phyloP scores from a whole-genome alignment of 2,113 vertebrate genomes.

The Nyctibius bracteatus region DNA sequence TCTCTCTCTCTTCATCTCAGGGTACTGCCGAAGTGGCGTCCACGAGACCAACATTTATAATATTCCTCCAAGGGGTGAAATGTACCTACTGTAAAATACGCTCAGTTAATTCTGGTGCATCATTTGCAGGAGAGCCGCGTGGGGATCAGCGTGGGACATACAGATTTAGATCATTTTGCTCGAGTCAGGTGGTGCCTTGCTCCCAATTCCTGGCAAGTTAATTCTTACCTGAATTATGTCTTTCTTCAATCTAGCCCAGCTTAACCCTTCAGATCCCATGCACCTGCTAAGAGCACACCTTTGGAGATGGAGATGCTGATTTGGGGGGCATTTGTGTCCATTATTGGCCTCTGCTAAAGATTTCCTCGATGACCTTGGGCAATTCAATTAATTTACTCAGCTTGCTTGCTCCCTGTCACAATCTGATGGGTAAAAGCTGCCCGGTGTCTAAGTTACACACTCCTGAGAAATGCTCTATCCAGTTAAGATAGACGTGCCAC shows the following conservation, averaged over 20 bases:
- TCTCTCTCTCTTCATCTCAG: not conserved
- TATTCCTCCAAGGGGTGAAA: slow-evolving; percentile 43
- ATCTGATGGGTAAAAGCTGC: not conserved
- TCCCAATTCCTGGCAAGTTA: slow-evolving; percentile 30
- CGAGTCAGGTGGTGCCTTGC: slow-evolving; percentile 15
- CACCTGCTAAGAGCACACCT: no score
- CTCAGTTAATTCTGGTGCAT: slow-evolving; percentile 60
- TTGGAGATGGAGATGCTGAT: fast-evolving
- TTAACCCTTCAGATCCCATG: not conserved
- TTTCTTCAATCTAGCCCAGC: not conserved
- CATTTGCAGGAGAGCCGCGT: not conserved
- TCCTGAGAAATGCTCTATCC: not conserved
- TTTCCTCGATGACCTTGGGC: not conserved
- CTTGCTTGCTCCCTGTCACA: not conserved
- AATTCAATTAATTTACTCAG: not conserved
- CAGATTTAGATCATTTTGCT: slow-evolving; percentile 16
- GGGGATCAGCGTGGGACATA: slow-evolving; percentile 26
- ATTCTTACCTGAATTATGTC: slow-evolving; percentile 45
- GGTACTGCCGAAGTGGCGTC: not conserved
- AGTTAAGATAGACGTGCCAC: not conserved
- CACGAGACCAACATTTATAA: slow-evolving; percentile 30
- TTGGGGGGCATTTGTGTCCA: fast-evolving
- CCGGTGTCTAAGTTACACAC: not conserved
- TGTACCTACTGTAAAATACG: slow-evolving; percentile 55
- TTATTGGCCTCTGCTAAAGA: not conserved